phyloP scores from a whole-genome alignment of 2,113 vertebrate genomes.

The Takifugu flavidus region DNA sequence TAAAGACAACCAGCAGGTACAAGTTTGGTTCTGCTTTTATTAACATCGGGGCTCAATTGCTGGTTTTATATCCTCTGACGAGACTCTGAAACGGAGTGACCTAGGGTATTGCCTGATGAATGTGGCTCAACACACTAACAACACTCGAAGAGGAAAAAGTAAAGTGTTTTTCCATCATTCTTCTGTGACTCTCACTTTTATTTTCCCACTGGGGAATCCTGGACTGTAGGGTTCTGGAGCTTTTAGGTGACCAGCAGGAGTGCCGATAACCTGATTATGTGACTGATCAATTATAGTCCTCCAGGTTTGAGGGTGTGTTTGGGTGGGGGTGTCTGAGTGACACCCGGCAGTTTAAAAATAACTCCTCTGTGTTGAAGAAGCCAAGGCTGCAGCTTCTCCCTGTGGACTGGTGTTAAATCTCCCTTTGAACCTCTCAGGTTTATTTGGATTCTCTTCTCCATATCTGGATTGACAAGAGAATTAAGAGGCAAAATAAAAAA shows the following conservation, averaged over 20 bases:
- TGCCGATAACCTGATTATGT: slow-evolving; percentile 37
- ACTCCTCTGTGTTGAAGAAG: slow-evolving; percentile 1
- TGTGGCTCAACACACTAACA: neutral
- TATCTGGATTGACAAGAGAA: slow-evolving; percentile 49
- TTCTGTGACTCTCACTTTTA: neutral
- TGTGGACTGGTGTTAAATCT: slow-evolving; percentile 20
- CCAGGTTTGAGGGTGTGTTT: slow-evolving; percentile 51
- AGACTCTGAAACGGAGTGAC: too few species aligned
- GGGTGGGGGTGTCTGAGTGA: slow-evolving; percentile 48
- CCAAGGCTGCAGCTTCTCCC: slow-evolving; percentile 41
- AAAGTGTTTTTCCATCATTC: slow-evolving; percentile 22
- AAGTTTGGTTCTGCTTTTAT: too few species aligned
- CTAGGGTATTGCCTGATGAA: too few species aligned
- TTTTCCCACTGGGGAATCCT: slow-evolving; percentile 16
- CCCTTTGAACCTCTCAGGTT: slow-evolving; percentile 46
- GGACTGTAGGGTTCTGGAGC: neutral
- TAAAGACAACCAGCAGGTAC: too few species aligned
- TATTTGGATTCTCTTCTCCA: slow-evolving; percentile 45
- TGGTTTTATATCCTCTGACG: too few species aligned
- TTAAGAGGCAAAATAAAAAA: slow-evolving; percentile 48
- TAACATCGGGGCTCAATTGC: too few species aligned
- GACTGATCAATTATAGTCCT: slow-evolving; percentile 54
- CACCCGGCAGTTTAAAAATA: slow-evolving; percentile 55
- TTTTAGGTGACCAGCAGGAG: slow-evolving; percentile 45
- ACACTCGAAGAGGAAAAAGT: too few species aligned